Conservation (phyloP, 2,888 invertebrate genomes). For the Caenorhabditis zanzibari region DNA sequence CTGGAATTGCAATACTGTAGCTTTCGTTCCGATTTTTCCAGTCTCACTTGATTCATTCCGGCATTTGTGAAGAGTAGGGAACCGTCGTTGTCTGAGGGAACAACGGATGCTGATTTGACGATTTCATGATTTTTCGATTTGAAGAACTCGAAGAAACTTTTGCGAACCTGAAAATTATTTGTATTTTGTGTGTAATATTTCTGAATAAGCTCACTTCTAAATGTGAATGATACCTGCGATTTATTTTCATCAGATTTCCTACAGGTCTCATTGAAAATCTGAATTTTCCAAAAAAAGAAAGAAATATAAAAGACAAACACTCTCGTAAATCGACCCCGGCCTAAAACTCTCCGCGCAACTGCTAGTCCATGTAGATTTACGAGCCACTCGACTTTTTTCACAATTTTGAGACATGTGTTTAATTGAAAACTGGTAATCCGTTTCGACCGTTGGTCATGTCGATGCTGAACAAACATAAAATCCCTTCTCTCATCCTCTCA, state of each 20-base stretch:
- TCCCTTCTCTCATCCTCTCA: constrained; percentile 18
- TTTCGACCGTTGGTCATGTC: constrained; percentile 36
- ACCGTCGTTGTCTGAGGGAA: constrained; percentile 95
- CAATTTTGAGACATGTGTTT: constrained; percentile 14
- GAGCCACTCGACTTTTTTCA: background rate
- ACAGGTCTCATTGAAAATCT: background rate
- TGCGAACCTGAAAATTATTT: constrained; percentile 51
- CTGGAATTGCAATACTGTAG: too few species aligned
- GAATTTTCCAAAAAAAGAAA: background rate
- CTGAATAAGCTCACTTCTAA: constrained; percentile 30
- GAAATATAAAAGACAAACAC: background rate
- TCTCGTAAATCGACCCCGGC: constrained; percentile 54
- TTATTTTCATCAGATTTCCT: constrained; percentile 3
- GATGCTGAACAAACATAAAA: constrained; percentile 50
- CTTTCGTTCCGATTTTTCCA: too few species aligned
- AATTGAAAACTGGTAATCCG: constrained; percentile 50
- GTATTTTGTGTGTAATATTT: too few species aligned
- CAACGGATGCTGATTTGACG: constrained; percentile 97
- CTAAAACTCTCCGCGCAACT: background rate
- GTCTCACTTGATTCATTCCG: constrained; percentile 94
- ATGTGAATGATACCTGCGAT: constrained; percentile 57
- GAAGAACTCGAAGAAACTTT: constrained; percentile 91
- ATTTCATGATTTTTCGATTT: constrained; percentile 89
- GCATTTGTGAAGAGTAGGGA: constrained; percentile 98
- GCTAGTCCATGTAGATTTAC: constrained; percentile 24